Percentiles rank a stretch among this genome's conserved stretches.
Evolutionary conservation across 1,140 invertebrate genomes (phyloP).

Genomic region (roundworm (Caenorhabditis elegans)): DNA sequence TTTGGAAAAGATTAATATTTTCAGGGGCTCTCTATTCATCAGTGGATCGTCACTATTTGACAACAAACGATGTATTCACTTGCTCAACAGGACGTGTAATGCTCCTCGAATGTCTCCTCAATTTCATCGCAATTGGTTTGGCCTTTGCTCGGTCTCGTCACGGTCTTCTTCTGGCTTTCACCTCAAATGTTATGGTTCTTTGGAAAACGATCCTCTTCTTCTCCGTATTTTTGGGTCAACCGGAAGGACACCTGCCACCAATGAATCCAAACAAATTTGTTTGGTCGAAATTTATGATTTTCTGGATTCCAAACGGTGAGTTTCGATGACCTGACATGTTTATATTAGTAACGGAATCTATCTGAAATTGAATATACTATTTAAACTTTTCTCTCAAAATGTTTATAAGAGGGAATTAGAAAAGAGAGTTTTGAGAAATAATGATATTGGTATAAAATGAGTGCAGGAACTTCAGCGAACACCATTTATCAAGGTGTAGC

Average conservation of each 20-base stretch:
- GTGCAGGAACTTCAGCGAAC: background rate
- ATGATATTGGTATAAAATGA: background rate
- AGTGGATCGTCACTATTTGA: conserved; percentile 5
- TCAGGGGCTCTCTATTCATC: conserved; percentile 15
- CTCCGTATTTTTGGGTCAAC: background rate
- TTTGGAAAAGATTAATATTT: background rate
- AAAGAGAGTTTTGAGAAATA: background rate
- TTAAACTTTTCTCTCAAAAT: background rate
- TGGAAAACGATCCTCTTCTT: conserved; percentile 22
- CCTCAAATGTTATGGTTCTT: conserved; percentile 10
- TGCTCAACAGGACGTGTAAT: conserved; percentile 9
- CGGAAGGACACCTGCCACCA: background rate
- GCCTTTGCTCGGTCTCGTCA: background rate
- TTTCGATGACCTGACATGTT: background rate
- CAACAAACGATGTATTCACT: background rate
- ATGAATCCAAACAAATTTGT: conserved; percentile 19
- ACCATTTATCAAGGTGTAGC: background rate
- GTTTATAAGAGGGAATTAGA: background rate
- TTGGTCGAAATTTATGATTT: conserved; percentile 30
- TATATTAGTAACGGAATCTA: too few species aligned
- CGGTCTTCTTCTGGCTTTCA: background rate
- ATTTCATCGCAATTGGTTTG: background rate
- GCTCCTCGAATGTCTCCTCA: background rate
- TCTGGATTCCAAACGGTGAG: conserved; percentile 17
- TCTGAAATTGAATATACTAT: background rate